Base-by-base conservation (phyloP, 2,888 invertebrate genomes). In the Chesias legatella region DNA sequence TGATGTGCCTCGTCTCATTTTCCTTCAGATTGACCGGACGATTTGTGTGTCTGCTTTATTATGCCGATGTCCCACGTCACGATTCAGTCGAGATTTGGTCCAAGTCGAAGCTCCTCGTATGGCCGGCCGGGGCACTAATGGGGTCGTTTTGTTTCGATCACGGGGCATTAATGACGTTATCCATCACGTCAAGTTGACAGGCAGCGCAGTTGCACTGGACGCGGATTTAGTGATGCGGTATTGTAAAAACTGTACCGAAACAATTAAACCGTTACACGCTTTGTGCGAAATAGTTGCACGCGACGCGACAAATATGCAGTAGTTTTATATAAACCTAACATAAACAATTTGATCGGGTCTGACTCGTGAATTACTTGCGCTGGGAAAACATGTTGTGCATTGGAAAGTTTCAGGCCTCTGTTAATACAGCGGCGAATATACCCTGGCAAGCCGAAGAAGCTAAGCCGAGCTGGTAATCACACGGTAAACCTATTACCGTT, bases 131-230 rank as follows among this genome's bases (percentile, higher is more conserved):
- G 57, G 32, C 63, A 55, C 58, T 66, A 61, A 64, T 58, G 65
- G 65, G 56, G 65, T 62, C 66, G 73, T 74, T 75, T 76, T 72
- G 73, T 66, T 67, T 59, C 58, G 65, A 70, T 71, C 72, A 69
- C 63, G 66, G 57, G 50, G 62, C 60, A 71, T 66, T 80, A 79
- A 80, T 79, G 76, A 78, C 73, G 74, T 78, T 76, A 79, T 79
- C 77, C 68, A 80, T 81, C 80, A 80, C 61, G 68, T 51, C 69
- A 72, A 73, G 68, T 72, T 67, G 80, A 77, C 77, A 69, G 67
- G 55, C 48, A 41, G 66, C 70, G 64, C 74, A 73, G 76, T 70
- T 77, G 78, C 75, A 77, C 51, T 60, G 56, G 71, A 67, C 67
- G 63, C 58, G 42, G 62, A 64, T 67, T 67, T 63, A 55, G 51